Percentiles rank a stretch among this genome's conserved stretches.
Conservation (phyloP, 2,797 vertebrate species). For the Chloroceryle amazona region DNA sequence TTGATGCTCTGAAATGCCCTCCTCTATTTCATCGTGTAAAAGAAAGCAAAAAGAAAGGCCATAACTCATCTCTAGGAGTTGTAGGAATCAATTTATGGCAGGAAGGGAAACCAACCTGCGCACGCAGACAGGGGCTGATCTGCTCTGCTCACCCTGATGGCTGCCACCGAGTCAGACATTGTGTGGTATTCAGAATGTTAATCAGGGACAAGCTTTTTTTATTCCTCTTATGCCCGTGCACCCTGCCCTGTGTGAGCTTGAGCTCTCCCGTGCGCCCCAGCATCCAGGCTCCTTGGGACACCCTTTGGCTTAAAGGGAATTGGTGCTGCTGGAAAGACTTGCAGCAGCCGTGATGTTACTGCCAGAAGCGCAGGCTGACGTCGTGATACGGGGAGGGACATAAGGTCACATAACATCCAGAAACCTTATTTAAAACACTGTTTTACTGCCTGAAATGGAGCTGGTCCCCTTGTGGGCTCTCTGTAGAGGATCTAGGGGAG, state of each 20-base stretch:
- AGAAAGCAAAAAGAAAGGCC: neutral
- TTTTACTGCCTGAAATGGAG: neutral
- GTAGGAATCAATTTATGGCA: fast-evolving
- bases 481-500: neutral
- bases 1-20: neutral
- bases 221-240: fast-evolving
- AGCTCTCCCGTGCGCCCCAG: no score
- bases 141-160: neutral
- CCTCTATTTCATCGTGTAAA: neutral
- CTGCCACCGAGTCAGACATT: fast-evolving
- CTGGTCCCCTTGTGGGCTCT: neutral
- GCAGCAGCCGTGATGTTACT: neutral
- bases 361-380: neutral
- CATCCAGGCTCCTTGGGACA: fast-evolving
- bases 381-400: no score
- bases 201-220: fast-evolving
- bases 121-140: no score
- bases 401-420: neutral
- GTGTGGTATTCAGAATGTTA: fast-evolving
- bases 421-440: neutral
- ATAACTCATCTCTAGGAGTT: neutral
- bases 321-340: no score
- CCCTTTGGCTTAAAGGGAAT: no score
- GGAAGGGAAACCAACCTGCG: no score
- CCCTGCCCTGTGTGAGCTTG: fast-evolving